Evolutionary conservation across 2,888 invertebrate species (phyloP), one percentile per base, ranked within the genome.

Genomic region (Melanargia galathea): DNA sequence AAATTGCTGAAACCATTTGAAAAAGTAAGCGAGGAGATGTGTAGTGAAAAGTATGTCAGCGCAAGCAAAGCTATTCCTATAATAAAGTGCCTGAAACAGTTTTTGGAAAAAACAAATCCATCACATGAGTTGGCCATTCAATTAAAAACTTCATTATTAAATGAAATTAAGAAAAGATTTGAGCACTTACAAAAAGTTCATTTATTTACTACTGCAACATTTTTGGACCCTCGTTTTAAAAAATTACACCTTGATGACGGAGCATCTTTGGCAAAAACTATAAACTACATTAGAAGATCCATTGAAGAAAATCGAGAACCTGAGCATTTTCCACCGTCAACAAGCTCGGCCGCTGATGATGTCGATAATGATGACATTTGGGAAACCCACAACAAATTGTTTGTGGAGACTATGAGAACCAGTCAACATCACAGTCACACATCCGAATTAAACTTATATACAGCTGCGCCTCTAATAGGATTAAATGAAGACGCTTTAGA

Each of bases 41-140:
- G 72, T 49, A 70, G 64, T 58, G 75, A 78, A 70, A 75, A 75
- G 66, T 73, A 75, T 69, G 70, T 76, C 2, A 74, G 70, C 49
- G 62, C 62, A 45, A 75, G 76, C 55, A 77, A 75, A 70, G 73
- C 72, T 51, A 78, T 78, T 65, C 75, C 77, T 7, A 66, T 76
- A 33, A 69, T 75, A 40, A 70, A 67, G 63, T 72, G 74, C 63
- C 49, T 74, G 54, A 67, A 65, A 69, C 63, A 30, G 26, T 30
- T 30, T 30, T 30, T 30, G 26, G 26, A 30, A 30, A 30, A 30
- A 30, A 30, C 26, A 30, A 30, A 30, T 30, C 26, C 67, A 65
- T 65, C 68, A 40, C 62, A 62, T 68, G 70, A 71, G 58, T 70
- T 71, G 62, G 70, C 68, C 26, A 66, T 66, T 60, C 65, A 73